These are phyloP conservation scores for Axinella damicornis DNA, from an alignment of 37 sponge, comb jelly and placozoan genomes.

Conservation along the genomic window DNA sequence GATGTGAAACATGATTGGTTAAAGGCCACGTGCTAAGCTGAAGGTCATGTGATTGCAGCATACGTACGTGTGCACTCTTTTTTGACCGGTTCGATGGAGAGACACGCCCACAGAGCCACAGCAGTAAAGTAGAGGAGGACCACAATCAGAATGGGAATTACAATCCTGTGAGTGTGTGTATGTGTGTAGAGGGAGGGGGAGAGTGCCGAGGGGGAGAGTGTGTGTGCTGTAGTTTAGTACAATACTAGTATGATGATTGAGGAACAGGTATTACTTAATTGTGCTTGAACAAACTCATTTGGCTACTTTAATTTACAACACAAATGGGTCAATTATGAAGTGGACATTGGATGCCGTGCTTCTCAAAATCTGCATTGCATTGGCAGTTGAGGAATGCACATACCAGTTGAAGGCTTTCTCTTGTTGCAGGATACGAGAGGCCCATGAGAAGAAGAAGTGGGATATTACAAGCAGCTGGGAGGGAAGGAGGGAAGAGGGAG, in stretches of 20 bases:
- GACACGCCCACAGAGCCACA: slow-evolving; percentile 57
- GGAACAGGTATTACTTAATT: too few species aligned
- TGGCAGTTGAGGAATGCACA: too few species aligned
- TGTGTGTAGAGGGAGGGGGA: not conserved
- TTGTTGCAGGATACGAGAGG: slow-evolving; percentile 50
- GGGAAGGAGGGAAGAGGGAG: not conserved
- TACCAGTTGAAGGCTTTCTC: slow-evolving; percentile 69
- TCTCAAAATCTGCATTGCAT: too few species aligned
- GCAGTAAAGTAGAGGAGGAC: slow-evolving; percentile 63
- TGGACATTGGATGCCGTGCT: too few species aligned
- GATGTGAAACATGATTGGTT: too few species aligned
- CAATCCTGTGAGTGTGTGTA: slow-evolving; percentile 31
- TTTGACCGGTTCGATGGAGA: not conserved
- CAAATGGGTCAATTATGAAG: too few species aligned
- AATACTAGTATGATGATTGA: too few species aligned
- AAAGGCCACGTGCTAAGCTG: too few species aligned
- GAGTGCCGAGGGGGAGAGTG: not conserved
- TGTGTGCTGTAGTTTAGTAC: too few species aligned
- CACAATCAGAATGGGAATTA: slow-evolving; percentile 30
- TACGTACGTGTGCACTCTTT: slow-evolving; percentile 69
- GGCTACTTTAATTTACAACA: too few species aligned
- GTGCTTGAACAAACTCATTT: too few species aligned
- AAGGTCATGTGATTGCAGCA: too few species aligned
- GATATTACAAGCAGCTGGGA: slow-evolving; percentile 54
- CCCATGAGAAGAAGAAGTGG: slow-evolving; percentile 63